Percentiles rank a stretch among this genome's conserved stretches.
phyloP scores from a whole-genome alignment of 2,113 vertebrate species.

The Hyaena hyaena region DNA sequence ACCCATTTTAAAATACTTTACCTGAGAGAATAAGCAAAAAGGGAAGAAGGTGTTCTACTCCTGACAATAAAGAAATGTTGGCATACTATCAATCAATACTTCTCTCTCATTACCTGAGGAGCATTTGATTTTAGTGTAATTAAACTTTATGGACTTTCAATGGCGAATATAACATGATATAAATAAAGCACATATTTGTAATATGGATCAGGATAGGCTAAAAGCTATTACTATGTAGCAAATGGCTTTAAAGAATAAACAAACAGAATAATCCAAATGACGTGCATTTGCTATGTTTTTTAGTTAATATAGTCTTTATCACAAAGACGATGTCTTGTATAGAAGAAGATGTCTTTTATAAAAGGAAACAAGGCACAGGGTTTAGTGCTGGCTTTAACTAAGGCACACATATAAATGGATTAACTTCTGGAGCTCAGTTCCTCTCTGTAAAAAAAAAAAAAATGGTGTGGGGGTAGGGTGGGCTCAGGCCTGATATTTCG shows the following conservation, averaged over 20 bases:
- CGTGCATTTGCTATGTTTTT: not conserved
- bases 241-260: not conserved
- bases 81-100: conserved; percentile 63
- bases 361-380: not conserved
- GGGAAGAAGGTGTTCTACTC: not conserved
- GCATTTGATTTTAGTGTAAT: conserved; percentile 80
- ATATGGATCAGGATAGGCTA: not conserved
- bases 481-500: too few species aligned
- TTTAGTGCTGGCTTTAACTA: not conserved
- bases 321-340: not conserved
- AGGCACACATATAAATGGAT: not conserved
- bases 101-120: conserved; percentile 71
- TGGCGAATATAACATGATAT: conserved; percentile 45
- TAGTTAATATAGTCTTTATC: not conserved
- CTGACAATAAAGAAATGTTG: conserved; percentile 47
- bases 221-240: not conserved
- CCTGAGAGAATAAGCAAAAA: conserved; percentile 22
- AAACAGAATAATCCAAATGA: not conserved
- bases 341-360: not conserved
- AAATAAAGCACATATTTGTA: conserved; percentile 19
- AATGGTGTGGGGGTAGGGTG: rapidly evolving
- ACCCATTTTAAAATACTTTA: conserved; percentile 32
- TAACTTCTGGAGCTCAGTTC: not conserved
- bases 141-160: conserved; percentile 75
- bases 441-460: not conserved